Evolutionary conservation across 2,797 vertebrate genomes (phyloP), one percentile per base, ranked within the genome.

Genomic region (Salarias fasciatus): DNA sequence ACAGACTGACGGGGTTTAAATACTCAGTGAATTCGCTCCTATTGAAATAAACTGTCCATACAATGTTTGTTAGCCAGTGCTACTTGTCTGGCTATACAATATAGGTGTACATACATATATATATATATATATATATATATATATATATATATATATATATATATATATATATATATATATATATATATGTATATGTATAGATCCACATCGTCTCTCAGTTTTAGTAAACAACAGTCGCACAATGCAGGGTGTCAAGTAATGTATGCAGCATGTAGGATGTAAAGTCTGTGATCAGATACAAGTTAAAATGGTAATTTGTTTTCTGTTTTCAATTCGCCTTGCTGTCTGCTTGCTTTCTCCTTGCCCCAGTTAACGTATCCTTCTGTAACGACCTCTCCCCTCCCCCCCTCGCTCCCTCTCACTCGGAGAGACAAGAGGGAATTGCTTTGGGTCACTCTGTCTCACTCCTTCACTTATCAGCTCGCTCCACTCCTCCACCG

Each of bases 401-500:
- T 63, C 40, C 66, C 49, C 49, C 28, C 64, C 30, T 61, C 58
- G 0, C 37, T 63, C 75, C 45, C 58, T 47, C 45, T 65, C 65
- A 41, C 60, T 79, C 64, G 53, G 65, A 57, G 65, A 57, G 62
- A 51, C 74, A 37, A 43, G 24, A 11, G 77, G 85, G 75, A 86
- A 75, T 64, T 47, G 73, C 80, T 79, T 66, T 42, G 69, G 84
- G 82, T 84, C 77, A 80, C 58, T 76, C 52, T 67, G 66, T 75
- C 67, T 81, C 66, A 30, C 83, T 64, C 60, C 46, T 63, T 73
- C 69, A 44, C 76, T 88, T 86, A 88, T 88, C 83, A 77, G 69
- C 82, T 56, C 77, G 51, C 66, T 77, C 78, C 83, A 82, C 61
- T 77, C 82, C 61, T 68, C 76, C 69, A 55, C 71, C 69, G 51